Evolutionary conservation across 2,113 vertebrate species (phyloP), one percentile per base, ranked within the genome.

Genomic region (Apodemus sylvaticus): DNA sequence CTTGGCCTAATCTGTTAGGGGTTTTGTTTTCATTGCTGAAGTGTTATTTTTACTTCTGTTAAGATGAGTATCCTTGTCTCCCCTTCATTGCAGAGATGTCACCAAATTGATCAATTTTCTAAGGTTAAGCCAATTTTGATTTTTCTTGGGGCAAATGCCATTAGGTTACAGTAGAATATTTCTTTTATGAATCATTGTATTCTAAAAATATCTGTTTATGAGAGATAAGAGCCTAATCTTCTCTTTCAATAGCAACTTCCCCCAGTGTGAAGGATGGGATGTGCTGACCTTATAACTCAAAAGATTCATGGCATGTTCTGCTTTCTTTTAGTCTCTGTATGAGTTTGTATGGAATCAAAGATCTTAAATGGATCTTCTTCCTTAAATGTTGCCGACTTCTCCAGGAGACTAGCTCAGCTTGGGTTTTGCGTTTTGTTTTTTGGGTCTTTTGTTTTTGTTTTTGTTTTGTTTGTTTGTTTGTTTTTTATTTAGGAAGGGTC

Each of bases 41-140:
- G 5, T 78, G 2, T 19, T n/a, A 78, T 74, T 78, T 62, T 87
- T 62, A 60, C 31, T 60, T 45, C n/a, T 68, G 58, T 34, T 91
- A 64, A 1, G 31, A 70, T 58, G 60, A 42, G 42, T n/a, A 76
- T 36, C 11, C 48, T 39, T 89, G 29, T 34, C 45, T 74, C 8
- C 55, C 16, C 16, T 73, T 89, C 42, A 31, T 55, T 66, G 36
- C 34, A 53, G 8, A 73, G 14, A 87, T n/a, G 45, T 70, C 48
- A 81, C 53, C 70, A 66, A 51, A 90, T 51, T 90, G 74, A 31
- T n/a, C 53, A 34, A 51, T 62, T 82, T 94, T 94, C 68, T 55
- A 51, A 76, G 86, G 93, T 90, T 82, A 89, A 89, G 45, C 17
- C 24, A 73, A 5, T 73, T 66, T 94, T 94, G 62, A 64, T 73